Evolutionary conservation across 2,797 vertebrate genomes (phyloP).

Genomic region (Xenopus petersii): DNA sequence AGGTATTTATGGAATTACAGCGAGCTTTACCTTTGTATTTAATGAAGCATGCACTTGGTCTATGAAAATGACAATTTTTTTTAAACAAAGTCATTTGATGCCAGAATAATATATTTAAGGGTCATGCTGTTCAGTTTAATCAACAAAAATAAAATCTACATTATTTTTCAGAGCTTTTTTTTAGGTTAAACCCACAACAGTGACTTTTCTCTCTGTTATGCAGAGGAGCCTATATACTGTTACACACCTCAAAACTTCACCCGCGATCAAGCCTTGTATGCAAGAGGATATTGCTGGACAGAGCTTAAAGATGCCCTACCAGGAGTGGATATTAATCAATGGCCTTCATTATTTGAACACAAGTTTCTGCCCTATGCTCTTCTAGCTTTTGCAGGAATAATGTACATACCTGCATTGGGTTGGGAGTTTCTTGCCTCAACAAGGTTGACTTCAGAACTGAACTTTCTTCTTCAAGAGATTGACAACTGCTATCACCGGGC

Average conservation of each 20-base stretch:
- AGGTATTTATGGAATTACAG: too few relatives aligned
- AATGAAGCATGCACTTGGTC: too few relatives aligned
- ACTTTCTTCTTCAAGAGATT: slow-evolving; percentile 98
- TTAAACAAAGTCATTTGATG: too few relatives aligned
- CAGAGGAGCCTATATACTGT: slow-evolving; percentile 99
- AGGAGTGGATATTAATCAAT: slow-evolving; percentile 83
- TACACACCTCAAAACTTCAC: slow-evolving; percentile 99
- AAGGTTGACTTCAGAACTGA: slow-evolving; percentile 96
- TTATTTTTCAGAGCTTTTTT: slow-evolving; percentile 70
- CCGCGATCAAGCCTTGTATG: slow-evolving; percentile 97
- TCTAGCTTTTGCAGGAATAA: slow-evolving; percentile 95
- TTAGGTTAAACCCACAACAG: slow-evolving; percentile 68
- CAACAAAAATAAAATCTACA: slow-evolving; percentile 53
- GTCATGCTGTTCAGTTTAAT: slow-evolving; percentile 44
- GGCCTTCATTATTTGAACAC: slow-evolving; percentile 95
- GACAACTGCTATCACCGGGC: slow-evolving; percentile 98
- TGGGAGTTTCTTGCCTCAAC: slow-evolving; percentile 98
- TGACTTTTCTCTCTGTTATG: slow-evolving; percentile 76
- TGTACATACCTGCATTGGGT: slow-evolving; percentile 94
- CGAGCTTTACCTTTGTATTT: too few relatives aligned
- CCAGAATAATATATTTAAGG: slow-evolving; percentile 14
- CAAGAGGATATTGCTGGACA: slow-evolving; percentile 98
- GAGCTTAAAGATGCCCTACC: slow-evolving; percentile 92
- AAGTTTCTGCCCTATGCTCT: slow-evolving; percentile 97
- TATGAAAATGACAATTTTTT: too few relatives aligned